Conservation (phyloP, 2,113 vertebrate species). For the Scartelaos histophorus region DNA sequence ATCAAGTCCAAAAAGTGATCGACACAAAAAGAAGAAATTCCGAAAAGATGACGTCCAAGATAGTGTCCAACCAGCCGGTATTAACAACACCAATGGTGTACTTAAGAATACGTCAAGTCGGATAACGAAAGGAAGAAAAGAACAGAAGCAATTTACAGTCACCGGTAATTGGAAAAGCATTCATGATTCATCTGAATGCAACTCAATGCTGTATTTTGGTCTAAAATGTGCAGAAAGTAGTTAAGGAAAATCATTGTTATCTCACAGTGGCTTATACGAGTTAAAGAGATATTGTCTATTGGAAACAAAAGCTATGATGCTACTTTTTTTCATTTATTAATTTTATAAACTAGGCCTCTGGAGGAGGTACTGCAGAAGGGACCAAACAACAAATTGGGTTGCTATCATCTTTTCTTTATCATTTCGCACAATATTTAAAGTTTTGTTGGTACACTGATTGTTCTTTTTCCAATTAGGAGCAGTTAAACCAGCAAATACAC, state of each 20-base stretch:
- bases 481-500: not conserved
- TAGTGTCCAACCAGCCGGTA: not conserved
- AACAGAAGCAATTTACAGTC: not conserved
- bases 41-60: too few relatives aligned
- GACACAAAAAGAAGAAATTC: constrained; percentile 27
- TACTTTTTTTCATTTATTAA: not conserved
- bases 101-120: not conserved
- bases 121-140: not conserved
- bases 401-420: not conserved
- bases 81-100: not conserved
- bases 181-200: not conserved
- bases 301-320: too few relatives aligned
- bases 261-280: not conserved
- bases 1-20: not conserved
- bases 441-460: not conserved
- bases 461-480: not conserved
- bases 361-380: not conserved
- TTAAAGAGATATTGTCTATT: too few relatives aligned
- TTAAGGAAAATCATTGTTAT: not conserved
- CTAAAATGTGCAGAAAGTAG: not conserved
- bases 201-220: not conserved
- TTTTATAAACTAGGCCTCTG: not conserved
- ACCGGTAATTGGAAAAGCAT: not conserved
- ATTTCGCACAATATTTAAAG: not conserved
- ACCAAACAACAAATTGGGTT: not conserved